Conservation (phyloP, 1,140 invertebrate species). For the Drosophila prosaltans region DNA sequence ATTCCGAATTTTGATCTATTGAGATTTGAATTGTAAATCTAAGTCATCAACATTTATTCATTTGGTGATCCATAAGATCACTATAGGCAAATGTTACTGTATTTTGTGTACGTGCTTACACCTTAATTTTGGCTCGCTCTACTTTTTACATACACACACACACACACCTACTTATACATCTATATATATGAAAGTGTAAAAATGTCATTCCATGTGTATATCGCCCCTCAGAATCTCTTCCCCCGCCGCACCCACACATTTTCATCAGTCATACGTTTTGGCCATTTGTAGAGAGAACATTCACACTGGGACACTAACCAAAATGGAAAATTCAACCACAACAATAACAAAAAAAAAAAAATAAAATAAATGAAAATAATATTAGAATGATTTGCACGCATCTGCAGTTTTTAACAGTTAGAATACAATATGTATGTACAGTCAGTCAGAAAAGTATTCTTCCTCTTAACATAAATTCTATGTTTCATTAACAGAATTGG, state of each 20-base stretch:
- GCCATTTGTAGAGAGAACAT: constrained; percentile 35
- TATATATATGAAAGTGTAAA: constrained; percentile 38
- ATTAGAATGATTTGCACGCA: constrained; percentile 53
- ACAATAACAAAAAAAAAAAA: not conserved
- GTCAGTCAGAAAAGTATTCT: too few species aligned
- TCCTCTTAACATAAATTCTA: too few species aligned
- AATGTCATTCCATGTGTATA: constrained; percentile 59
- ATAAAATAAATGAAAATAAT: constrained; percentile 14
- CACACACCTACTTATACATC: constrained; percentile 11
- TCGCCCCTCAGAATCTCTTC: constrained; percentile 17
- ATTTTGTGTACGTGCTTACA: constrained; percentile 64
- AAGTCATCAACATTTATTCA: too few species aligned
- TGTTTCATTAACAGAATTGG: too few species aligned
- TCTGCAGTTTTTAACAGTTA: constrained; percentile 26
- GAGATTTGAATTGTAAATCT: too few species aligned
- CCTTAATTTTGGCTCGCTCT: constrained; percentile 57
- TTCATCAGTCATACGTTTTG: constrained; percentile 8
- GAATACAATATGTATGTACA: not conserved
- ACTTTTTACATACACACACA: not conserved
- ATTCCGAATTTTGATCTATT: not conserved
- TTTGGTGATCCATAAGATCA: not conserved
- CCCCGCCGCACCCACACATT: not conserved
- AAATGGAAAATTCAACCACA: constrained; percentile 41
- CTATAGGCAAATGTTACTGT: constrained; percentile 7
- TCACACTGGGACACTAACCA: constrained; percentile 54